These are phyloP conservation scores for Cephalopterus ornatus DNA, from an alignment of 2,113 vertebrate genomes.

Conservation along the genomic window DNA sequence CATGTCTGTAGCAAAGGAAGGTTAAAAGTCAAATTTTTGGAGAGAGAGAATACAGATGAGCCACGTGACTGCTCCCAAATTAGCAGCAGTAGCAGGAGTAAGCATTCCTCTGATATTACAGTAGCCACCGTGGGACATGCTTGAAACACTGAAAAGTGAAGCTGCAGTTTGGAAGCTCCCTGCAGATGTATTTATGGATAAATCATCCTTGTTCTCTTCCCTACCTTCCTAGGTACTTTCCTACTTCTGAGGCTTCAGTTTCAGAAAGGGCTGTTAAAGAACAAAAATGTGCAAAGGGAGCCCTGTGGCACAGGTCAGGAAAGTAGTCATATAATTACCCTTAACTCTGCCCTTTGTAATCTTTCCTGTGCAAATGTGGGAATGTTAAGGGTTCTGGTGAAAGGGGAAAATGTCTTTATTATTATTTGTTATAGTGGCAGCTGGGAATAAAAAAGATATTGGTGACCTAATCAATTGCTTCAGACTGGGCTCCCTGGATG, in stretches of 20 bases:
- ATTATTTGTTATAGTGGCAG: neutral
- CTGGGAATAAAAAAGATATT: neutral
- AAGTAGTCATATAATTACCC: neutral
- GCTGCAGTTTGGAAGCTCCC: neutral
- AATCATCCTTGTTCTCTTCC: neutral
- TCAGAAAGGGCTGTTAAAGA: neutral
- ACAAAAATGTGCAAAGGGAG: neutral
- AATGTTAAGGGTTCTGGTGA: neutral
- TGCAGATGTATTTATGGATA: neutral
- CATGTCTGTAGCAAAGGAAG: constrained; percentile 37
- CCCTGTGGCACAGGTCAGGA: neutral
- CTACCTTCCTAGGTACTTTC: neutral
- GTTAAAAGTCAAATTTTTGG: constrained; percentile 68
- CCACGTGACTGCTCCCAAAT: constrained; percentile 39
- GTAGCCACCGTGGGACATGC: constrained; percentile 24
- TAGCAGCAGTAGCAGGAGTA: constrained; percentile 58
- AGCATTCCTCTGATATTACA: constrained; percentile 55
- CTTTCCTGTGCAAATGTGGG: neutral
- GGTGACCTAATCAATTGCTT: neutral
- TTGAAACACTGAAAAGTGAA: constrained; percentile 10
- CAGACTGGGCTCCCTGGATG: neutral
- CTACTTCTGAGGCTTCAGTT: neutral
- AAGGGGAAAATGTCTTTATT: neutral
- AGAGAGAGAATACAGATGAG: constrained; percentile 10
- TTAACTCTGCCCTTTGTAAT: neutral